Evolutionary conservation across 2,113 vertebrate species (phyloP), one percentile per base, ranked within the genome.

Genomic region (Oryzias curvinotus): DNA sequence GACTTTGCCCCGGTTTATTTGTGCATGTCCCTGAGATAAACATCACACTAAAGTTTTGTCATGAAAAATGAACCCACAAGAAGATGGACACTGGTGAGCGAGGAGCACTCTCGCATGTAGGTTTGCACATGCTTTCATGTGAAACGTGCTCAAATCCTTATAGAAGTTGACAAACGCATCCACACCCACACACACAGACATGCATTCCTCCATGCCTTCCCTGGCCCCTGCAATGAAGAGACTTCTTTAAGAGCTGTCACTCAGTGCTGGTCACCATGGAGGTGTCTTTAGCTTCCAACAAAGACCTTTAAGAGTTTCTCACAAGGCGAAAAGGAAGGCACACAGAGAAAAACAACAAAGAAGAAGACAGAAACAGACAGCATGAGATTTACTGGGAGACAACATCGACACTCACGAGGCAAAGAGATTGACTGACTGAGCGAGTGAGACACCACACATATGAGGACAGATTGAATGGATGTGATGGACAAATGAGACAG

Each of bases 41-140:
- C 87, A 90, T 89, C 87, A 64, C 70, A 73, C 59, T 23, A 69
- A 66, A 53, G 64, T 76, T 73, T 55, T n/a, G 13, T 85, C 68
- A 66, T 77, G 81, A 82, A 80, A 83, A 85, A 77, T 71, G 44
- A 83, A 80, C 67, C 70, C 69, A 36, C 45, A 26, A 70, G 69
- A 63, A 71, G 77, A 80, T 65, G 66, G 91, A 91, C 93, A 91
- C 91, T 91, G 92, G 84, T 89, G 90, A 94, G 92, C 91, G 92
- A 91, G 93, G 94, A 93, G 80, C 59, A 58, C 64, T 77, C 62
- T 57, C 79, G 81, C 73, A 80, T 75, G 65, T 41, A 59, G 18
- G 46, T 17, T 52, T 79, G 65, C 54, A 57, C 65, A 62, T 50
- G 57, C 53, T 58, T 51, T 10, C 55, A 77, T 52, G 57, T 75